These are phyloP conservation scores for Mactra quadrangularis DNA, from an alignment of 1,140 invertebrate genomes.

Conservation along the genomic window DNA sequence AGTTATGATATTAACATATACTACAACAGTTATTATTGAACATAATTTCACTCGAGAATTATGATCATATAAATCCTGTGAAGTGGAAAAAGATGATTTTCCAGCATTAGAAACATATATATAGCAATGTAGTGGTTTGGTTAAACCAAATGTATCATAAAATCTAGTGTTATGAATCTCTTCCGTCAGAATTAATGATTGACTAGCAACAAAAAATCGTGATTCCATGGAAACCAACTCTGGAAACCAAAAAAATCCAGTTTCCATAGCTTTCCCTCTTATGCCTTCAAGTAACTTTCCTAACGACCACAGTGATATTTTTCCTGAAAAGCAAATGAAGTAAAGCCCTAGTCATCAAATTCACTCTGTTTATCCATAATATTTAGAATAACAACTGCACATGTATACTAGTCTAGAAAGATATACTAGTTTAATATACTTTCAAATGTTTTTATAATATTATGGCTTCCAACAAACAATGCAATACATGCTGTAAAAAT, in stretches of 20 bases:
- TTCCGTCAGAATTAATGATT: conserved; percentile 2
- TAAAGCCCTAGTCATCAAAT: too few species aligned
- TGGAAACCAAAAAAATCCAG: background rate
- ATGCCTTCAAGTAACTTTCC: conserved; percentile 22
- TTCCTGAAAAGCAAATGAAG: conserved; percentile 21
- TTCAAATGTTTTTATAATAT: too few species aligned
- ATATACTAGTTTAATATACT: too few species aligned
- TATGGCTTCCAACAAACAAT: too few species aligned
- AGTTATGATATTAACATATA: background rate
- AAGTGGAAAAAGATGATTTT: conserved; percentile 10
- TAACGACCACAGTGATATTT: conserved; percentile 20
- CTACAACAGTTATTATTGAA: background rate
- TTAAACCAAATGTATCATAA: background rate
- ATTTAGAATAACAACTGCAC: too few species aligned
- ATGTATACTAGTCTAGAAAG: too few species aligned
- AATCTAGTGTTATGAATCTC: background rate
- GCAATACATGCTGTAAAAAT: too few species aligned
- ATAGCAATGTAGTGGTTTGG: background rate
- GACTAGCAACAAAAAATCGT: conserved; percentile 29
- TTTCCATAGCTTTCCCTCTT: conserved; percentile 19
- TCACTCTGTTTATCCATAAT: too few species aligned
- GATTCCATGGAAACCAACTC: background rate
- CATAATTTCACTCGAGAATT: background rate
- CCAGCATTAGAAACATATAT: conserved; percentile 11
- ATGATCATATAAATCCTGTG: conserved; percentile 1